Conservation (phyloP, 2,797 vertebrate species). For the Thunnus albacares region DNA sequence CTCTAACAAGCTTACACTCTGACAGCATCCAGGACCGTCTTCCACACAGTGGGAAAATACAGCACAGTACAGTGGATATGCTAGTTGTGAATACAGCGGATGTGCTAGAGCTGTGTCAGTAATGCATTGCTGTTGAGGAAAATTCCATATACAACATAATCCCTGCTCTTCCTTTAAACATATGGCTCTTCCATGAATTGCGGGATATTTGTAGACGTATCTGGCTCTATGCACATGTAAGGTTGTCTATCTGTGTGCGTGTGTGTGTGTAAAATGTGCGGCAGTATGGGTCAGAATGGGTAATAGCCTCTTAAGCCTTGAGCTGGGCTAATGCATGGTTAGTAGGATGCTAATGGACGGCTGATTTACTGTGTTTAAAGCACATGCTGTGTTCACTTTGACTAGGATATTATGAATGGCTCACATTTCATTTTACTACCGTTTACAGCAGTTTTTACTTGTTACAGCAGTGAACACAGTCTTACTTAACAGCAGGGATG, state of each 20-base stretch:
- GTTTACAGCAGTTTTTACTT: not conserved
- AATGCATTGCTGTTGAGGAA: slow-evolving; percentile 26
- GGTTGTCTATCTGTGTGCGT: not conserved
- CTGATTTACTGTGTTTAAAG: slow-evolving; percentile 37
- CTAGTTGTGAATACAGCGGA: too few species aligned
- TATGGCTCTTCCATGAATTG: slow-evolving; percentile 6
- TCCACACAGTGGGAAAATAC: not conserved
- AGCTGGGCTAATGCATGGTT: slow-evolving; percentile 41
- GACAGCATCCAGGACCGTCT: too few species aligned
- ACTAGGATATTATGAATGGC: slow-evolving; percentile 10
- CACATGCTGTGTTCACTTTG: not conserved
- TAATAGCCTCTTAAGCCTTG: slow-evolving; percentile 36
- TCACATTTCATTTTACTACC: not conserved
- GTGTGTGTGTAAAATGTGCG: not conserved
- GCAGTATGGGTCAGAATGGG: slow-evolving; percentile 27
- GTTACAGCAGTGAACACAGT: not conserved
- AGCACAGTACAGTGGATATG: too few species aligned
- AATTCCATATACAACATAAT: slow-evolving; percentile 17
- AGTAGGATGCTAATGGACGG: slow-evolving; percentile 24
- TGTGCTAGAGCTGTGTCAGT: not conserved
- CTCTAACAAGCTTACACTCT: too few species aligned
- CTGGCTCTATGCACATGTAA: not conserved
- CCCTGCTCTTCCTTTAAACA: slow-evolving; percentile 4
- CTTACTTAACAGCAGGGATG: not conserved
- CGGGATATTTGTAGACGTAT: not conserved